Evolutionary conservation across 2,797 vertebrate genomes (phyloP).

Genomic region (Pangasius krempfi): DNA sequence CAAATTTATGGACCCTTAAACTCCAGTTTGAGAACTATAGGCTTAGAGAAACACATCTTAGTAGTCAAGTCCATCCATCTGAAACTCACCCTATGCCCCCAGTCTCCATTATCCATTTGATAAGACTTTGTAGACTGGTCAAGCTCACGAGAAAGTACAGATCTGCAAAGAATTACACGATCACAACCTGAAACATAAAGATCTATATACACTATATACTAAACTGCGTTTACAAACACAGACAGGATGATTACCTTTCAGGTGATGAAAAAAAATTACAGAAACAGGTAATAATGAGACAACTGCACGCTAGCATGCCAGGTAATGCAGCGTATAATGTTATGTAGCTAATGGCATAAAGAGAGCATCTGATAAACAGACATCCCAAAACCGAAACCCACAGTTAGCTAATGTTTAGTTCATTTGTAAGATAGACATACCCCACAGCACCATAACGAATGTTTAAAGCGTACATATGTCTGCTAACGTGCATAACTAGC

Average conservation of each 20-base stretch:
- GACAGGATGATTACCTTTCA: not conserved
- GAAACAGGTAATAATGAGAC: not conserved
- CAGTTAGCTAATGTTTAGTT: not conserved
- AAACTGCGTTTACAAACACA: not conserved
- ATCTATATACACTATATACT: not conserved
- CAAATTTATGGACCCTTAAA: not conserved
- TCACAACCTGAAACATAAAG: not conserved
- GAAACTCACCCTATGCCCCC: slow-evolving; percentile 90
- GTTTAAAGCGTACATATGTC: not conserved
- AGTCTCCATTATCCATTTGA: slow-evolving; percentile 99
- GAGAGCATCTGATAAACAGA: not conserved
- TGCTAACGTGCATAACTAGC: not conserved
- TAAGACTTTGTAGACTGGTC: slow-evolving; percentile 34
- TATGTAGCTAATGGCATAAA: not conserved
- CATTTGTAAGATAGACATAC: not conserved
- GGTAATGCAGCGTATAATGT: not conserved
- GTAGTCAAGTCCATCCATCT: not conserved
- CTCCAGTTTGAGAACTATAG: not conserved
- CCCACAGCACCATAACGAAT: not conserved
- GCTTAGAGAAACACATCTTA: not conserved
- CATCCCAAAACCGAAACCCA: not conserved
- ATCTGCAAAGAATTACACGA: slow-evolving; percentile 33
- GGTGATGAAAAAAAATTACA: not conserved
- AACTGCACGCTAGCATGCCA: not conserved
- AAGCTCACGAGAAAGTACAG: slow-evolving; percentile 35